Conservation (phyloP, 1,140 invertebrate species). For the Psilanteris sp. region DNA sequence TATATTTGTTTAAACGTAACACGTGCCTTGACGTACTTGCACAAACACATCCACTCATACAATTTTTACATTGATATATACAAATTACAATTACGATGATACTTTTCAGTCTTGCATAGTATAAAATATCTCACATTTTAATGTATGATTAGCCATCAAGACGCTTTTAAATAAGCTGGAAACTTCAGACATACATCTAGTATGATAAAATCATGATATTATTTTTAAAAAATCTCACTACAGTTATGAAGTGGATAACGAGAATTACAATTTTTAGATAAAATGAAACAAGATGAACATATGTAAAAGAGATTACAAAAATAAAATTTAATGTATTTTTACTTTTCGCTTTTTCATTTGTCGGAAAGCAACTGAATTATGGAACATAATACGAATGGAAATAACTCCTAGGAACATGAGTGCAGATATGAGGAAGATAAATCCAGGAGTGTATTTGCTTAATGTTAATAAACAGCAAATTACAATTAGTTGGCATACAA, state of each 20-base stretch:
- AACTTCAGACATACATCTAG: no score
- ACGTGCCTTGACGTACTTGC: conserved; percentile 24
- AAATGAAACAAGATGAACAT: conserved; percentile 5
- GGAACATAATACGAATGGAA: conserved; percentile 70
- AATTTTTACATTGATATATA: conserved; percentile 67
- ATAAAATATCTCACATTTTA: conserved; percentile 60
- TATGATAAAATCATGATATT: no score
- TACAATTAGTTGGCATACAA: conserved; percentile 67
- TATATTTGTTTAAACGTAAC: conserved; percentile 34
- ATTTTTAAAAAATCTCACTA: no score
- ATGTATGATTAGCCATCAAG: background rate
- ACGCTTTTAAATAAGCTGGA: no score
- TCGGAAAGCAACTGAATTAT: conserved; percentile 50
- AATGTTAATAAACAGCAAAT: conserved; percentile 67
- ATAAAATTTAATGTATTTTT: conserved; percentile 39
- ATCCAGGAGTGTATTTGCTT: conserved; percentile 75
- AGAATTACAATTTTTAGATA: conserved; percentile 1
- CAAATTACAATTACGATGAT: conserved; percentile 72
- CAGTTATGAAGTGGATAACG: conserved; percentile 5
- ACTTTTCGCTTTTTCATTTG: conserved; percentile 51
- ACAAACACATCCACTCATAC: conserved; percentile 28
- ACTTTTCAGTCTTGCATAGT: conserved; percentile 75
- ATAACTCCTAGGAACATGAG: conserved; percentile 71
- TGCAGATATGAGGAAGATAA: conserved; percentile 72
- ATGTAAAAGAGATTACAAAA: background rate